phyloP scores from a whole-genome alignment of 2,797 vertebrate genomes.

The Aplochiton taeniatus region DNA sequence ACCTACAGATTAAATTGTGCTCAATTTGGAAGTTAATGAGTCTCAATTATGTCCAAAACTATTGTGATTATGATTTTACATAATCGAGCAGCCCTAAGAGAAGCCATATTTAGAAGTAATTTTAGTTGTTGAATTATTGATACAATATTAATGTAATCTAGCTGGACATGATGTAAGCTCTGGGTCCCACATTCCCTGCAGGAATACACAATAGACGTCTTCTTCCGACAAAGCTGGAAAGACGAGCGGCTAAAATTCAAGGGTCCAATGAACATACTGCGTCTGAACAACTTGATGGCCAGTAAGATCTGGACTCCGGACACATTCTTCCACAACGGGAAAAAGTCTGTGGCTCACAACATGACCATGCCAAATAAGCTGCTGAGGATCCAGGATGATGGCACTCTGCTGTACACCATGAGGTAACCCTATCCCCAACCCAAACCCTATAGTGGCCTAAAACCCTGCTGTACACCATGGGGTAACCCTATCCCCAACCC shows the following conservation, averaged over 20 bases:
- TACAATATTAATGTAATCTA: too few species aligned
- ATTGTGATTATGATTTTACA: too few species aligned
- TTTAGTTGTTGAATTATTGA: too few species aligned
- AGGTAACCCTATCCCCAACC: constrained; percentile 33
- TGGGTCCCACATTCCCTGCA: constrained; percentile 50
- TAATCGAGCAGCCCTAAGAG: too few species aligned
- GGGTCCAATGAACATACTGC: constrained; percentile 97
- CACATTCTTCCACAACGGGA: constrained; percentile 98
- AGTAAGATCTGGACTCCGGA: constrained; percentile 99
- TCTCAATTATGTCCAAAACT: too few species aligned
- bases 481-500: too few species aligned
- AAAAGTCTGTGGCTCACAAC: constrained; percentile 98
- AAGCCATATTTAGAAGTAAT: too few species aligned
- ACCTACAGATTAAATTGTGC: too few species aligned
- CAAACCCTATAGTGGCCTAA: too few species aligned
- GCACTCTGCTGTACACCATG: constrained; percentile 95
- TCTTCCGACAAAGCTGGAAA: constrained; percentile 97
- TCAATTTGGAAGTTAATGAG: too few species aligned
- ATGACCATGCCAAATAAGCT: constrained; percentile 99
- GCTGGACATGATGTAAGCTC: too few species aligned
- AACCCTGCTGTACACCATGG: constrained; percentile 95
- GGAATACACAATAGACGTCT: constrained; percentile 99
- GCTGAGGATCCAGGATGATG: constrained; percentile 93
- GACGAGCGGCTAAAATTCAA: constrained; percentile 94
- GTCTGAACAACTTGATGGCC: constrained; percentile 97